Evolutionary conservation across 2,888 invertebrate species (phyloP).

Genomic region (Stramonita haemastoma): DNA sequence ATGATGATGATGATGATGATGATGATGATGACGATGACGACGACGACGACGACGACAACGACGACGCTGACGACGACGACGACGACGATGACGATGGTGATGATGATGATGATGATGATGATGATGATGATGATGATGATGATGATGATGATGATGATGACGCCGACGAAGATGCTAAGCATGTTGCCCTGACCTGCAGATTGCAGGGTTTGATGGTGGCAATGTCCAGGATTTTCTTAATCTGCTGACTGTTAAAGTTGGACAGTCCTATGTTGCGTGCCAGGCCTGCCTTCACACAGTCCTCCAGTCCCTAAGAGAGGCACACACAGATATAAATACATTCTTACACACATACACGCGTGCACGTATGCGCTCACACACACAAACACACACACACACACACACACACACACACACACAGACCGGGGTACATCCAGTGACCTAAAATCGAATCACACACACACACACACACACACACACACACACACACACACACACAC

Average conservation of each 20-base stretch:
- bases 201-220: conserved; percentile 77
- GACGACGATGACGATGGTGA: conserved; percentile 30
- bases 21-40: conserved; percentile 12
- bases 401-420: no score
- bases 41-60: neutral
- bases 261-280: conserved; percentile 87
- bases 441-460: no score
- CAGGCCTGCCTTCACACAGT: conserved; percentile 84
- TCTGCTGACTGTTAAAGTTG: conserved; percentile 88
- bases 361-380: no score
- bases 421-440: no score
- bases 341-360: no score
- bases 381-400: no score
- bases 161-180: neutral
- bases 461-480: no score
- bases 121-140: conserved; percentile 29
- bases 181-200: conserved; percentile 73
- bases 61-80: conserved; percentile 7
- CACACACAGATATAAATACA: no score
- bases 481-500: no score
- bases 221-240: conserved; percentile 82
- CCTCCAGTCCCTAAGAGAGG: conserved; percentile 81
- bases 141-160: neutral
- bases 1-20: conserved; percentile 36
- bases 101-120: conserved; percentile 19